Conservation (phyloP, 2,113 vertebrate species). For the Tympanuchus pallidicinctus region DNA sequence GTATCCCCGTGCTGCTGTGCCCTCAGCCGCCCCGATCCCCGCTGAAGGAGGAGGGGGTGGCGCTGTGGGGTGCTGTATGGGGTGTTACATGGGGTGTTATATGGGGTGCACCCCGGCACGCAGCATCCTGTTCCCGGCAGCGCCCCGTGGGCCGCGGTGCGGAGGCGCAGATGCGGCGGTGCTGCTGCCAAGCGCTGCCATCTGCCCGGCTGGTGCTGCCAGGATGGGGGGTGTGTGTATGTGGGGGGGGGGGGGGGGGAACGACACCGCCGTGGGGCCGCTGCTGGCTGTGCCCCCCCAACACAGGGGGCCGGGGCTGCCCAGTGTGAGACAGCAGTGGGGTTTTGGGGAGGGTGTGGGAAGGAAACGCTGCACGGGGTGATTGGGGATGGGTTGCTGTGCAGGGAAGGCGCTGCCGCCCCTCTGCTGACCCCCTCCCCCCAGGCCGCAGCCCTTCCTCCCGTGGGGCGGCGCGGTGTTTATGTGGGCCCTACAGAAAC, state of each 20-base stretch:
- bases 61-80: no score
- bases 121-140: constrained; percentile 52
- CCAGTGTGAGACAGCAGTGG: fast-evolving
- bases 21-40: no score
- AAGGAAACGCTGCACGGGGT: background rate
- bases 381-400: background rate
- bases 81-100: no score
- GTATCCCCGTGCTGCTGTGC: background rate
- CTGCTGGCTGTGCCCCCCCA: background rate
- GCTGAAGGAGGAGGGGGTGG: background rate
- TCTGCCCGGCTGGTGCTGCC: constrained; percentile 47
- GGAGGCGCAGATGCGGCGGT: constrained; percentile 49
- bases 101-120: background rate
- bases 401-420: background rate
- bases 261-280: background rate
- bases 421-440: no score
- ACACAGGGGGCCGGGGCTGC: fast-evolving
- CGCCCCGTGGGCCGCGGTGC: constrained; percentile 47
- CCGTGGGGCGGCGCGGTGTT: background rate
- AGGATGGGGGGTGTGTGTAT: background rate
- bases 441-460: no score
- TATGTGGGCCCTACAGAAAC: background rate
- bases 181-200: constrained; percentile 63
- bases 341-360: background rate
- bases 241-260: constrained; percentile 38